Percentiles rank a stretch among this genome's conserved stretches.
These are phyloP conservation scores for Monopterus albus DNA, from an alignment of 2,113 vertebrate genomes.

Conservation along the genomic window DNA sequence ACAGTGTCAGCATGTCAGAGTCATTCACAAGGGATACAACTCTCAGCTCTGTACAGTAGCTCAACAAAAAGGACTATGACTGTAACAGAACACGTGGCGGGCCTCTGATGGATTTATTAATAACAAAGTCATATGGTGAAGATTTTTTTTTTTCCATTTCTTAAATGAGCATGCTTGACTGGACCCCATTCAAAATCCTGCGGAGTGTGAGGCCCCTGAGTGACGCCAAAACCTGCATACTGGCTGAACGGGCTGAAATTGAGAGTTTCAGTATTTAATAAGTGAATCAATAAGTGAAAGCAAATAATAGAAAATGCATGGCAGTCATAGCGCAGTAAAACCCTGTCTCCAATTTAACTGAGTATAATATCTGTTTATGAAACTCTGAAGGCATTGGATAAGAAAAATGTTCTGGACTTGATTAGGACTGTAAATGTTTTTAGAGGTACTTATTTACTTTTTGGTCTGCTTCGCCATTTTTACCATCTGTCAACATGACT, in stretches of 20 bases:
- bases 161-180: constrained; percentile 73
- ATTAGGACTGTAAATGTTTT: constrained; percentile 81
- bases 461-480: constrained; percentile 72
- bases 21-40: constrained; percentile 40
- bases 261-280: constrained; percentile 75
- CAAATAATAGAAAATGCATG: constrained; percentile 84
- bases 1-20: constrained; percentile 29
- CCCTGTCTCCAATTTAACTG: constrained; percentile 81
- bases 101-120: constrained; percentile 67
- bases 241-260: constrained; percentile 73
- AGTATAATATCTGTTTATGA: constrained; percentile 83
- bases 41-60: constrained; percentile 62
- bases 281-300: constrained; percentile 63
- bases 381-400: constrained; percentile 74
- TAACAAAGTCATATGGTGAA: constrained; percentile 71
- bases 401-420: constrained; percentile 80
- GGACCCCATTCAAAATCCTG: constrained; percentile 67
- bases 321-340: constrained; percentile 68
- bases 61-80: constrained; percentile 40
- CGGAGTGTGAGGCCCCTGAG: constrained; percentile 62
- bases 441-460: constrained; percentile 79
- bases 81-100: constrained; percentile 52
- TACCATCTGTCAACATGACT: constrained; percentile 74
- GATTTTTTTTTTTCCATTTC: constrained; percentile 45
- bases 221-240: constrained; percentile 69